A percentile compares a stretch with the other conserved stretches of the same genome.
Evolutionary conservation across 2,888 invertebrate species (phyloP).

Genomic region (Tetranychus truncatus): DNA sequence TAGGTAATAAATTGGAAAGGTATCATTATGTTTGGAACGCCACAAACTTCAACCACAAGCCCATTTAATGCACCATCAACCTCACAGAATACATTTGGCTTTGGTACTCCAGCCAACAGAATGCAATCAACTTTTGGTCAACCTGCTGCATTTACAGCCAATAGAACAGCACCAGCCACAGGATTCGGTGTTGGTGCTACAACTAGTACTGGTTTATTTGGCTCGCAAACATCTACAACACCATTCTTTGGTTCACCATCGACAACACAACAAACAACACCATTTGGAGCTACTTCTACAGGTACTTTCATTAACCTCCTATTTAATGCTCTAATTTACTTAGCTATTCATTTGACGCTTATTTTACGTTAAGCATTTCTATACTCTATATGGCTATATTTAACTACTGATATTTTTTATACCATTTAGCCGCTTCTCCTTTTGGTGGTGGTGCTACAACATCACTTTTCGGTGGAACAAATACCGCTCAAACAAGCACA

Average conservation of each 20-base stretch:
- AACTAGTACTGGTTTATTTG: slow-evolving; percentile 12
- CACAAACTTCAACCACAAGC: not conserved
- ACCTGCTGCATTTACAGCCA: not conserved
- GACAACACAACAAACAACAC: slow-evolving; percentile 5
- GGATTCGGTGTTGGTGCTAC: slow-evolving; percentile 4
- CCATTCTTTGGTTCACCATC: slow-evolving; percentile 16
- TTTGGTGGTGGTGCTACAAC: slow-evolving; percentile 12
- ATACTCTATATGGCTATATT: not conserved
- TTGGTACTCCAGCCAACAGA: not conserved
- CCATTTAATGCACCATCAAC: not conserved
- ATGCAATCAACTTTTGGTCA: not conserved
- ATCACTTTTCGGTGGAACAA: slow-evolving; percentile 14
- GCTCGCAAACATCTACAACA: slow-evolving; percentile 10
- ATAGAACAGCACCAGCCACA: not conserved
- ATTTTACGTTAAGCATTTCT: not conserved
- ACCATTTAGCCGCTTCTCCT: not conserved
- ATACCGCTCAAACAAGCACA: slow-evolving; percentile 9
- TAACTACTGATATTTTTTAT: not conserved
- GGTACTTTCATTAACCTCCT: not conserved
- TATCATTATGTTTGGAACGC: not conserved
- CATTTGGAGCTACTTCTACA: slow-evolving; percentile 15
- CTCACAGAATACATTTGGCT: not conserved
- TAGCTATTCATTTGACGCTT: not conserved
- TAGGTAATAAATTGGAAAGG: no score
- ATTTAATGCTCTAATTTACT: not conserved